Conservation (phyloP, 92 coral and sea anemone species). For the Heliopora coerulea region DNA sequence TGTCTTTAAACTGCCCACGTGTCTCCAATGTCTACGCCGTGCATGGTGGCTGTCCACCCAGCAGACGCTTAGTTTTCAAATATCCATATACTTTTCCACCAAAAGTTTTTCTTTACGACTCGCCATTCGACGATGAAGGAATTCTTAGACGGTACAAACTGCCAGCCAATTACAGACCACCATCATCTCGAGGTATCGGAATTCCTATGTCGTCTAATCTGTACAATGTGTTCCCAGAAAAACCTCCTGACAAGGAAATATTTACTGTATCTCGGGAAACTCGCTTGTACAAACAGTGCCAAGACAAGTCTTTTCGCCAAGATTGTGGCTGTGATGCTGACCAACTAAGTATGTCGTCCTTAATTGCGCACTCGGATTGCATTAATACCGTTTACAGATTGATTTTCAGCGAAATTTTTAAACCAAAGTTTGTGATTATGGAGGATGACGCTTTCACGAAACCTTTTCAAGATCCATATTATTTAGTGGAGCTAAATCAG, state of each 20-base stretch:
- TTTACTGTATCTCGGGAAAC: conserved; percentile 72
- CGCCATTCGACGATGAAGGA: conserved; percentile 65
- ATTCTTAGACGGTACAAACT: conserved; percentile 62
- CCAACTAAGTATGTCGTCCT: conserved; percentile 64
- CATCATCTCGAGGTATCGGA: conserved; percentile 90
- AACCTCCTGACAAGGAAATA: conserved; percentile 75
- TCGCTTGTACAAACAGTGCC: conserved; percentile 87
- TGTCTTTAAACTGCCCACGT: conserved; percentile 73
- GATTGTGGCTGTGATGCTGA: conserved; percentile 76
- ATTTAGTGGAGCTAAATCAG: conserved; percentile 82
- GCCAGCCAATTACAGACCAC: conserved; percentile 90
- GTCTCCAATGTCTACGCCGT: conserved; percentile 61
- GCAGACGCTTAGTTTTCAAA: conserved; percentile 66
- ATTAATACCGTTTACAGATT: conserved; percentile 75
- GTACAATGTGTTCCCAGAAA: conserved; percentile 85
- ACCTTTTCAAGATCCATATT: conserved; percentile 70
- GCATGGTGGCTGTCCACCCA: conserved; percentile 93
- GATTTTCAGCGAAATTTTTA: conserved; percentile 70
- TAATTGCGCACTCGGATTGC: conserved; percentile 81
- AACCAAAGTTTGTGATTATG: conserved; percentile 65
- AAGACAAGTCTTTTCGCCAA: conserved; percentile 59
- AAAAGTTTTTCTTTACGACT: conserved; percentile 50
- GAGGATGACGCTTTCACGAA: conserved; percentile 59
- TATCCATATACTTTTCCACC: conserved; percentile 66
- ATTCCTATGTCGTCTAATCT: conserved; percentile 85